phyloP scores from a whole-genome alignment of 2,113 vertebrate species.

The Asarcornis scutulata region DNA sequence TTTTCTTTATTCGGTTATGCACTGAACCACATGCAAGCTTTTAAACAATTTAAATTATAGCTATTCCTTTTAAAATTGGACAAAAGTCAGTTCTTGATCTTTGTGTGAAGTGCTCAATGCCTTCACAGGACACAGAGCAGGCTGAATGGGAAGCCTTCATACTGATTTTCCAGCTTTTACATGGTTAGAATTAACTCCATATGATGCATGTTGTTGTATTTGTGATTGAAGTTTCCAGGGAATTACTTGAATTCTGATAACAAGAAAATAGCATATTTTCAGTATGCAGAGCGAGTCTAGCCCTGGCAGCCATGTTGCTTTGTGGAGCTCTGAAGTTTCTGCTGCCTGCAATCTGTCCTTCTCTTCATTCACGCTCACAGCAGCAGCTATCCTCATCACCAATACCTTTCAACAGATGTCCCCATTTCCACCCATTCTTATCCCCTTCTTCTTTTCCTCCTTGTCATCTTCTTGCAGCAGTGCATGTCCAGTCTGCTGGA shows the following conservation, averaged over 20 bases:
- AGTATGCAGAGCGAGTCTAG: accelerated
- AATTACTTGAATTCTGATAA: not conserved
- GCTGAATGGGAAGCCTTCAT: not conserved
- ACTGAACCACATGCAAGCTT: not conserved
- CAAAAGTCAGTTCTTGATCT: not conserved
- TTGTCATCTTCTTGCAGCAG: not conserved
- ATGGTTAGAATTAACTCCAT: not conserved
- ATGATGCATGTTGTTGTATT: not conserved
- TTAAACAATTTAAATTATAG: not conserved
- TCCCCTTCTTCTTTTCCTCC: not conserved
- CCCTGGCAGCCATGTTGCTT: accelerated
- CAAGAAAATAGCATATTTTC: not conserved
- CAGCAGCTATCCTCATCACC: not conserved
- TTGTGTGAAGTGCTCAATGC: not conserved
- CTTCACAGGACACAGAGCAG: not conserved
- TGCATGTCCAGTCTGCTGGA: accelerated
- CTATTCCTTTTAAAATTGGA: not conserved
- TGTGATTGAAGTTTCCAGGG: not conserved
- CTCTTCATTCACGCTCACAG: not conserved
- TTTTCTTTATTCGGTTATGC: not conserved
- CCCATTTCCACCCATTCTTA: not conserved
- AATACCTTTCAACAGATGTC: not conserved
- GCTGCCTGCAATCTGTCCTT: not conserved
- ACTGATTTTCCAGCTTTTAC: not conserved
- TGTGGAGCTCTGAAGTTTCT: not conserved